These are phyloP conservation scores for Scartelaos histophorus DNA, from an alignment of 2,113 vertebrate genomes.

Conservation along the genomic window DNA sequence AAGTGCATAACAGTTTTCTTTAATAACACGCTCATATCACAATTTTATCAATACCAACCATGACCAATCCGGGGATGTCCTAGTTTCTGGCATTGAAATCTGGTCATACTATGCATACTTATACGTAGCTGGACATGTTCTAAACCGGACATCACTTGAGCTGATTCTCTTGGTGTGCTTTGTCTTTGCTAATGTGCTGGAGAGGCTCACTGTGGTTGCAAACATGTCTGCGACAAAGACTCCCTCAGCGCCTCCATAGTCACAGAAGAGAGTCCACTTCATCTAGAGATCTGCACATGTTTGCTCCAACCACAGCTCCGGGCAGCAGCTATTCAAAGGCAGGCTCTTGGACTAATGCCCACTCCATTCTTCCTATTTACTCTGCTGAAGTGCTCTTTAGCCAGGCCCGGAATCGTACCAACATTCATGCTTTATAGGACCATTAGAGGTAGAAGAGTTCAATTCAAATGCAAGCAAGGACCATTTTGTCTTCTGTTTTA, in stretches of 20 bases:
- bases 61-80: too few species aligned
- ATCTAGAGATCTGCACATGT: background rate
- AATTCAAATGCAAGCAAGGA: background rate
- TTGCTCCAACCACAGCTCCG: background rate
- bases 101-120: too few species aligned
- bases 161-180: too few species aligned
- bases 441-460: background rate
- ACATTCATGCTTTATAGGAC: background rate
- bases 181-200: too few species aligned
- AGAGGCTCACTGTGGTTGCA: background rate
- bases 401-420: background rate
- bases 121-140: too few species aligned
- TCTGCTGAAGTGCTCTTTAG: background rate
- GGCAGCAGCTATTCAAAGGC: background rate
- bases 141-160: too few species aligned
- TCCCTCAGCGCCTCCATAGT: background rate
- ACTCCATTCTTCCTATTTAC: background rate
- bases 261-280: background rate
- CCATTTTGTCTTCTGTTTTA: background rate
- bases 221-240: background rate
- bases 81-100: too few species aligned
- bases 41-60: too few species aligned
- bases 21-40: too few species aligned
- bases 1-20: too few species aligned
- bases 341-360: background rate